A percentile compares a stretch with the other conserved stretches of the same genome.
Evolutionary conservation across 2,113 vertebrate species (phyloP).

Genomic region (Desmodus rotundus): DNA sequence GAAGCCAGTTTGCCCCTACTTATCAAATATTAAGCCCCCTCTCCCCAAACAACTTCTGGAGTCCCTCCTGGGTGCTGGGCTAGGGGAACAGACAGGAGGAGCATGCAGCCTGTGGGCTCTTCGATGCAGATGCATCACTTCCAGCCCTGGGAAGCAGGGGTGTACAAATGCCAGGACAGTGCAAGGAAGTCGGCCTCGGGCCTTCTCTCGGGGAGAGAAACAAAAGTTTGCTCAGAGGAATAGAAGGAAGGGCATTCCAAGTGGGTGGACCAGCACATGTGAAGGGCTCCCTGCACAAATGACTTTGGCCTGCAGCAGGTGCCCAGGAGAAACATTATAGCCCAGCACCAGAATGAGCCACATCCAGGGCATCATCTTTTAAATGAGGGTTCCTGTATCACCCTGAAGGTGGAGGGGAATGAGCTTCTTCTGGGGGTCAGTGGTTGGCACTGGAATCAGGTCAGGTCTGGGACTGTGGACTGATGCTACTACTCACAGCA

Average conservation of each 20-base stretch:
- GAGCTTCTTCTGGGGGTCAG: neutral
- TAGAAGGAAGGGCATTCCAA: neutral
- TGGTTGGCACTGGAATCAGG: neutral
- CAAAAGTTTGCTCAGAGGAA: neutral
- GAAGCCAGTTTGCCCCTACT: neutral
- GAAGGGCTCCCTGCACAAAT: neutral
- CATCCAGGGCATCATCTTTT: neutral
- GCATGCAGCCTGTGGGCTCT: neutral
- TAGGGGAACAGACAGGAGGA: neutral
- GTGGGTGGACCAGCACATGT: neutral
- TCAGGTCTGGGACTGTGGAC: neutral
- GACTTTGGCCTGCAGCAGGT: neutral
- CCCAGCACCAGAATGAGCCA: neutral
- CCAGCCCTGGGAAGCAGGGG: neutral
- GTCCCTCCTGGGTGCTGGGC: neutral
- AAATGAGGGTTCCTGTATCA: neutral
- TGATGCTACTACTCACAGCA: neutral
- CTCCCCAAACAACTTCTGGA: neutral
- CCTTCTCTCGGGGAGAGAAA: neutral
- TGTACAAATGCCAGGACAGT: neutral
- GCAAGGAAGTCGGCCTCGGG: neutral
- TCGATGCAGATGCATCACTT: neutral
- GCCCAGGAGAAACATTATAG: neutral
- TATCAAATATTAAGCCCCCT: neutral
- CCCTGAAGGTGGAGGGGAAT: neutral